Conservation (phyloP, 2,888 invertebrate species). For the Lottia scabra region DNA sequence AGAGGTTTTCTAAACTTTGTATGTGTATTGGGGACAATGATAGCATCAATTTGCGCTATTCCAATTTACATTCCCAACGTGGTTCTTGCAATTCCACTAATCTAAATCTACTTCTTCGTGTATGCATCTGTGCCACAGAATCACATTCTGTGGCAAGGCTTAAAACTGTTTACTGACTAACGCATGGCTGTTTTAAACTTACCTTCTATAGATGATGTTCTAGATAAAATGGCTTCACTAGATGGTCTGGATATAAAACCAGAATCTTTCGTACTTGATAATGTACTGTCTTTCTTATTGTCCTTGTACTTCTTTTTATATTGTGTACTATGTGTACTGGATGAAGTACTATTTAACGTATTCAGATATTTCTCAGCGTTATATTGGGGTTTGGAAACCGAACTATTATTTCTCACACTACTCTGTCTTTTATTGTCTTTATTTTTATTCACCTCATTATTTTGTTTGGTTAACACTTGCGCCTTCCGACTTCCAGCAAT, state of each 20-base stretch:
- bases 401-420: background rate
- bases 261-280: slow-evolving; percentile 33
- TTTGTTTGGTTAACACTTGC: background rate
- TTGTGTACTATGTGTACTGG: background rate
- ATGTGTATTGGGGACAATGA: too few species aligned
- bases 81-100: too few species aligned
- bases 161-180: too few species aligned
- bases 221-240: slow-evolving; percentile 51
- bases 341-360: background rate
- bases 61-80: too few species aligned
- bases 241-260: slow-evolving; percentile 52
- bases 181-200: slow-evolving; percentile 17
- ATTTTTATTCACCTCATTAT: slow-evolving; percentile 2
- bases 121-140: too few species aligned
- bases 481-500: slow-evolving; percentile 25
- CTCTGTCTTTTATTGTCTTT: background rate
- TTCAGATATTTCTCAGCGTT: background rate
- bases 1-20: too few species aligned
- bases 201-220: slow-evolving; percentile 37
- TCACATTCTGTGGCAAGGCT: too few species aligned
- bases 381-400: background rate
- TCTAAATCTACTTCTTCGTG: too few species aligned
- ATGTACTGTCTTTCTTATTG: background rate
- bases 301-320: slow-evolving; percentile 4
- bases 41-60: too few species aligned